Evolutionary conservation across 2,113 vertebrate species (phyloP), one percentile per base, ranked within the genome.

Genomic region (Camelus dromedarius): DNA sequence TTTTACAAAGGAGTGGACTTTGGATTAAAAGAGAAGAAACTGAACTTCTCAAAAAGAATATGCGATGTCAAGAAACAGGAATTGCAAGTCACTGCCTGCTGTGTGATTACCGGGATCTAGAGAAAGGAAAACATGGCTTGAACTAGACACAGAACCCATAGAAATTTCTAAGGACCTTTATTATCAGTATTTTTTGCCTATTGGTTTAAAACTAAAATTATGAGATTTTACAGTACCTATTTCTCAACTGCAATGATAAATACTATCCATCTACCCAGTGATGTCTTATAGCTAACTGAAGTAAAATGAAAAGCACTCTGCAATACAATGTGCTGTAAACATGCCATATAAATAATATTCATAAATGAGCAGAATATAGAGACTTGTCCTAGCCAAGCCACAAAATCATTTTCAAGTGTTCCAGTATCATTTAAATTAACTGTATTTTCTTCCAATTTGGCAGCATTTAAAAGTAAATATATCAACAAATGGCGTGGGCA

Each of bases 391-490:
- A 77, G 19, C 2, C 24, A 79, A 92, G 42, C 7, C 6, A 58
- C 42, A 76, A 38, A 56, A 30, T 72, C 26, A 85, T 88, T 91
- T 88, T 70, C 7, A 80, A 60, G 58, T 76, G 7, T 18, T 56
- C 28, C 12, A 70, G 22, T n/a, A 67, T 66, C 10, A 95, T 38
- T 76, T 73, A 89, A 93, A 80, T 80, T 79, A 72, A 28, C 12
- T 69, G 5, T 32, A 70, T 81, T 77, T 48, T 66, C 35, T 48
- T 66, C 30, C 14, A 13, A 2, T 56, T 85, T 97, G n/a, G 11
- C 32, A 66, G 12, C 11, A 46, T 60, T 89, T 60, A 95, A 89
- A 95, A 62, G 6, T 84, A 96, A 96, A 91, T 90, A 91, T 28
- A 60, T 73, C 28, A 93, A 72, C 42, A 89, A 96, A 90, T 67